phyloP scores from a whole-genome alignment of 92 coral and sea anemone genomes.

The Chrysogorgia sp. region DNA sequence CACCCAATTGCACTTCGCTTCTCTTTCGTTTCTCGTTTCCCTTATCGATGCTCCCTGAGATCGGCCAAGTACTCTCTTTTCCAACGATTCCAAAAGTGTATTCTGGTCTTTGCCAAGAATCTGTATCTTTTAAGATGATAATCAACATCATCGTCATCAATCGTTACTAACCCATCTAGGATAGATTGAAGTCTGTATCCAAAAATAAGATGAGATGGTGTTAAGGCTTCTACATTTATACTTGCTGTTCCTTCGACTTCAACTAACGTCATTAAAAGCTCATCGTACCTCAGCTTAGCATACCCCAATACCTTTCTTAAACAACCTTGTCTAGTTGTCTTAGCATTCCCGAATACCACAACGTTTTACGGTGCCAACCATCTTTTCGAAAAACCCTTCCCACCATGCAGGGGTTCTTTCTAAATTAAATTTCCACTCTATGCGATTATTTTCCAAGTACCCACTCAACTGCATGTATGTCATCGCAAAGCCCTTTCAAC shows the following conservation, averaged over 20 bases:
- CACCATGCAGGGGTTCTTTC: not conserved
- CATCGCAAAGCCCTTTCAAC: not conserved
- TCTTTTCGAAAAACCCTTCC: not conserved
- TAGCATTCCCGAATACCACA: conserved; percentile 17
- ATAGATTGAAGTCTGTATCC: too few relatives aligned
- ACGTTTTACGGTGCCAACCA: not conserved
- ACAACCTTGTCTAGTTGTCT: too few relatives aligned
- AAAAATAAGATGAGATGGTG: too few relatives aligned
- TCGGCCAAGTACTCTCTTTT: conserved; percentile 6
- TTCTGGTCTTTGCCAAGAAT: not conserved
- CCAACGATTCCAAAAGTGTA: conserved; percentile 48
- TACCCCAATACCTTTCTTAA: too few relatives aligned
- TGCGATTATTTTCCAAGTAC: not conserved
- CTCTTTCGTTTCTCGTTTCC: not conserved
- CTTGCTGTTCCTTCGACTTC: conserved; percentile 29
- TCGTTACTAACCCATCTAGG: too few relatives aligned
- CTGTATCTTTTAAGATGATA: not conserved
- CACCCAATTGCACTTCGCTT: not conserved
- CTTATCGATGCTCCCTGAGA: not conserved
- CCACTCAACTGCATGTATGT: not conserved
- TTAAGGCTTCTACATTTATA: too few relatives aligned
- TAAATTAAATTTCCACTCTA: not conserved
- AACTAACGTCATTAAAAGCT: not conserved
- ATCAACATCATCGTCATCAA: too few relatives aligned
- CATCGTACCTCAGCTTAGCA: conserved; percentile 8